A percentile compares a stretch with the other conserved stretches of the same genome.
phyloP scores from a whole-genome alignment of 1,140 invertebrate genomes.

The Drosophila santomea region DNA sequence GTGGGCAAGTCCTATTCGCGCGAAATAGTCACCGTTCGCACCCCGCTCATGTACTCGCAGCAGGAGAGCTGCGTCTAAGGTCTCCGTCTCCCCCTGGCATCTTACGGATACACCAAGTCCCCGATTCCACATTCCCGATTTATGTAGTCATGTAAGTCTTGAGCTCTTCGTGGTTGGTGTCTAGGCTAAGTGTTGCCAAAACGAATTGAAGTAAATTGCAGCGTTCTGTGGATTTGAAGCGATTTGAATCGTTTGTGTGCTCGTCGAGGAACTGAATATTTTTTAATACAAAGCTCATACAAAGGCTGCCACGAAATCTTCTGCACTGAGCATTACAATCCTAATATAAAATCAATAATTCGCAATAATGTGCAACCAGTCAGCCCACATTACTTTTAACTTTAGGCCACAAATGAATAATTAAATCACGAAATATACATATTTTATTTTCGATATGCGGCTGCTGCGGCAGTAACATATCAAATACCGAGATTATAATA shows the following conservation, averaged over 20 bases:
- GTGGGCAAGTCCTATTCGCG: constrained; percentile 85
- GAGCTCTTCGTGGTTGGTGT: constrained; percentile 75
- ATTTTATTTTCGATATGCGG: neutral
- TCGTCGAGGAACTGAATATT: constrained; percentile 31
- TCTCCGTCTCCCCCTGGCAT: neutral
- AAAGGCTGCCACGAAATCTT: neutral
- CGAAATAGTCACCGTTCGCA: constrained; percentile 93
- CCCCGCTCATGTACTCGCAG: constrained; percentile 91
- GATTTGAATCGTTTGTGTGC: constrained; percentile 13
- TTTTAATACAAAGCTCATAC: neutral
- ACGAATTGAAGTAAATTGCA: constrained; percentile 63
- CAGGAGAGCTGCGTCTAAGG: constrained; percentile 94
- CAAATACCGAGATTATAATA: neutral
- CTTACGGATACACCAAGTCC: neutral
- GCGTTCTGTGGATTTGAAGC: constrained; percentile 22
- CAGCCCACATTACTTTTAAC: too few species aligned
- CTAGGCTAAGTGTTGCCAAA: constrained; percentile 79
- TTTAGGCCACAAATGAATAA: neutral
- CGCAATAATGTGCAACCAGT: neutral
- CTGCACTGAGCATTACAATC: neutral
- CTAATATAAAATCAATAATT: too few species aligned
- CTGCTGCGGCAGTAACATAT: neutral
- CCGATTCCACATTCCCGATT: neutral
- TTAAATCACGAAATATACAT: neutral
- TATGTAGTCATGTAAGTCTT: constrained; percentile 50